Evolutionary conservation across 2,797 vertebrate species (phyloP).

Genomic region (Enteromius mattozi): DNA sequence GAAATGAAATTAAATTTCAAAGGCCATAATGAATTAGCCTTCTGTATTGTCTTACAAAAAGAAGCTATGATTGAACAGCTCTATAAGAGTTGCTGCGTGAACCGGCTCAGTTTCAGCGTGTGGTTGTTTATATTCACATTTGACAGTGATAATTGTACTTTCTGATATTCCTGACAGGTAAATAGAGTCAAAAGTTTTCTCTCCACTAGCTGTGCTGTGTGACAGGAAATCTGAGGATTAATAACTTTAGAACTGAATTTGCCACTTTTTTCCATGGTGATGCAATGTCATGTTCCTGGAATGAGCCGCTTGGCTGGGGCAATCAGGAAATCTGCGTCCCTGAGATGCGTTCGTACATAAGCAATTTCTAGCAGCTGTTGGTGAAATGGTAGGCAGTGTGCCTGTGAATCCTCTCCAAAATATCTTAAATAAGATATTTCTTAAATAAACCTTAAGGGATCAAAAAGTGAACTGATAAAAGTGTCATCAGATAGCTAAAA

Average conservation of each 20-base stretch:
- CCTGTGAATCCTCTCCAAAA: conserved; percentile 30
- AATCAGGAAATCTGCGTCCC: conserved; percentile 18
- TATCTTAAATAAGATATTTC: too few species aligned
- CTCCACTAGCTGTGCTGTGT: conserved; percentile 15
- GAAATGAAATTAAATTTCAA: background rate
- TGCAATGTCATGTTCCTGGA: conserved; percentile 21
- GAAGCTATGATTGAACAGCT: background rate
- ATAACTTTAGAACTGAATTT: conserved; percentile 48
- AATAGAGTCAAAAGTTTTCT: conserved; percentile 35
- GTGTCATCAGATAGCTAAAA: conserved; percentile 42
- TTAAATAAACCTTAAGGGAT: conserved; percentile 37
- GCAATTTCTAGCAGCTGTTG: background rate
- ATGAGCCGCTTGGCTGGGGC: conserved; percentile 23
- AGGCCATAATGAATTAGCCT: background rate
- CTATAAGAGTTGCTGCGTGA: background rate
- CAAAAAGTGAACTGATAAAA: conserved; percentile 49
- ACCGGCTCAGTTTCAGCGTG: background rate
- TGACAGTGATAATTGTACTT: conserved; percentile 42
- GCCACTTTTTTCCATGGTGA: conserved; percentile 1
- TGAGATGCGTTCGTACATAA: conserved; percentile 7
- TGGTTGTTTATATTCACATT: background rate
- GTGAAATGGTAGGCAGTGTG: conserved; percentile 19
- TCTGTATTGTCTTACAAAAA: background rate
- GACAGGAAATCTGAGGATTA: conserved; percentile 32
- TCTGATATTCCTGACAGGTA: conserved; percentile 44